These are phyloP conservation scores for Microctenopoma steveboyesi DNA, from an alignment of 2,797 vertebrate genomes.

Conservation along the genomic window DNA sequence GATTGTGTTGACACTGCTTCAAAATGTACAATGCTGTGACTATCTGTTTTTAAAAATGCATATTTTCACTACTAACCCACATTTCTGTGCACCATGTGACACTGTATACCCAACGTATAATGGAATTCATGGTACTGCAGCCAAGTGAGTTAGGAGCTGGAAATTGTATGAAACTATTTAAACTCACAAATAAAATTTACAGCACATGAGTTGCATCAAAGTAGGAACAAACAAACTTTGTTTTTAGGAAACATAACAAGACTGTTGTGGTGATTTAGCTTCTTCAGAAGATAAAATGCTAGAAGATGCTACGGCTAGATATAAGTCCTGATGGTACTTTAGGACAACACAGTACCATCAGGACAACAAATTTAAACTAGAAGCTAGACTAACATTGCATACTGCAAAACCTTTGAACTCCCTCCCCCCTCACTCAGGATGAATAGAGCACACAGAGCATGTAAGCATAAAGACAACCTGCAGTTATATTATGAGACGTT, in stretches of 20 bases:
- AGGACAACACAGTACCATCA: not conserved
- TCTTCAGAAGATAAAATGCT: not conserved
- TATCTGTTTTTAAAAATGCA: not conserved
- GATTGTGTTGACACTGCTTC: not conserved
- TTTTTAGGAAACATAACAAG: not conserved
- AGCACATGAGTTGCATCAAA: not conserved
- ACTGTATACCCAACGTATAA: not conserved
- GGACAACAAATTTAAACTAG: not conserved
- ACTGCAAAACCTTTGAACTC: slow-evolving; percentile 30
- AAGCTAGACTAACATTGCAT: slow-evolving; percentile 5
- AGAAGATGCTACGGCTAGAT: too few relatives aligned
- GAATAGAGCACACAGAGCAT: slow-evolving; percentile 19
- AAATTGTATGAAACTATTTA: slow-evolving; percentile 1
- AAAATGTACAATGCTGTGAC: not conserved
- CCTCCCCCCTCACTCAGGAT: slow-evolving; percentile 7
- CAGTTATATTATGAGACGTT: slow-evolving; percentile 11
- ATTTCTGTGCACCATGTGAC: not conserved
- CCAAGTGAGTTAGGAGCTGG: not conserved
- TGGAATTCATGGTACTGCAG: not conserved
- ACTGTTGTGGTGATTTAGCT: not conserved
- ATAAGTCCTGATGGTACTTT: too few relatives aligned
- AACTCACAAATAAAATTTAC: not conserved
- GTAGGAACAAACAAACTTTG: slow-evolving; percentile 1
- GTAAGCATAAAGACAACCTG: slow-evolving; percentile 14
- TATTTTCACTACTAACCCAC: not conserved